Conservation (phyloP, 2,113 vertebrate species). For the Oenanthe oenanthe region DNA sequence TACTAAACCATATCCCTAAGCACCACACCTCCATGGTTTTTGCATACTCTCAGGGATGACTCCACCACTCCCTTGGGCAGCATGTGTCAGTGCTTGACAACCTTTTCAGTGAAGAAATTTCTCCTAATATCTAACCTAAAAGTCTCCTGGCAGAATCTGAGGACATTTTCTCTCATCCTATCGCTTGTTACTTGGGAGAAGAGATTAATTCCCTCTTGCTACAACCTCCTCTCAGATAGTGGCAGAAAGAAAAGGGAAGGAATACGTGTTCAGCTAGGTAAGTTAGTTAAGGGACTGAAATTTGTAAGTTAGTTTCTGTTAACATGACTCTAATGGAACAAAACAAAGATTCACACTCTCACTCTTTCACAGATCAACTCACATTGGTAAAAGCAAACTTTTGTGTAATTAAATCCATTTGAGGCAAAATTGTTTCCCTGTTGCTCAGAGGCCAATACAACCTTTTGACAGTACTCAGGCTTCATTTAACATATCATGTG, state of each 20-base stretch:
- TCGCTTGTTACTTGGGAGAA: background rate
- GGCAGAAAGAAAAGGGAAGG: background rate
- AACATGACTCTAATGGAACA: background rate
- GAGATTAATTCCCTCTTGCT: accelerated
- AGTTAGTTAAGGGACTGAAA: background rate
- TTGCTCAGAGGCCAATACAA: background rate
- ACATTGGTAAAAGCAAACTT: background rate
- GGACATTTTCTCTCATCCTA: background rate
- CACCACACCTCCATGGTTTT: background rate
- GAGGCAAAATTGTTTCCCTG: background rate
- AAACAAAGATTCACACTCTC: background rate
- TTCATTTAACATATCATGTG: background rate
- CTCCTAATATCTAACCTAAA: background rate
- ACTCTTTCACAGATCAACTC: background rate
- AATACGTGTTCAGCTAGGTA: background rate
- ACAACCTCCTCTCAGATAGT: background rate
- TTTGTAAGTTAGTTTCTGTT: background rate
- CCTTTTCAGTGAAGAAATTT: background rate
- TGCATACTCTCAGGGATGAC: background rate
- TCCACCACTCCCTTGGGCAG: background rate
- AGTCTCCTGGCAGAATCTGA: background rate
- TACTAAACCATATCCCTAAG: background rate
- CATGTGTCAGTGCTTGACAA: background rate
- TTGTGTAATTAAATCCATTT: background rate
- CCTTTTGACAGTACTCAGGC: background rate